These are phyloP conservation scores for Xiphophorus hellerii DNA, from an alignment of 2,113 vertebrate species.

Conservation along the genomic window DNA sequence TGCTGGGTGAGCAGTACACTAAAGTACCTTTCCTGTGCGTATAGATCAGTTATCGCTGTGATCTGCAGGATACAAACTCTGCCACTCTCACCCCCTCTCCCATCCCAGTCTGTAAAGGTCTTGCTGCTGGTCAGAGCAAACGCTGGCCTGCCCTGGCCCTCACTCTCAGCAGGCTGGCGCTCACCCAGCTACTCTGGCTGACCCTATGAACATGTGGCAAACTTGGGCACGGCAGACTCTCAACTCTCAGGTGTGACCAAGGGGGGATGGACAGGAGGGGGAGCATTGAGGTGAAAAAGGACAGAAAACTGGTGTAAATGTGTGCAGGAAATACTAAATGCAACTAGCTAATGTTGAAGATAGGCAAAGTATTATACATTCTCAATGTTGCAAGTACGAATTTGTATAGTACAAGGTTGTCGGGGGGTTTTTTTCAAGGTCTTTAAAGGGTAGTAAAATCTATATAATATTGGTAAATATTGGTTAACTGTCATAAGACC, in stretches of 20 bases:
- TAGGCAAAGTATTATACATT: neutral
- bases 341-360: neutral
- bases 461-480: too few species aligned
- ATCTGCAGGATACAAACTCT: slow-evolving; percentile 71
- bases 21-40: slow-evolving; percentile 71
- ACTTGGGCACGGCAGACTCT: slow-evolving; percentile 50
- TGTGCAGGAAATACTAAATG: neutral
- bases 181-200: slow-evolving; percentile 73
- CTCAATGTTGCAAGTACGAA: neutral
- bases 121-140: slow-evolving; percentile 82
- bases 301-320: slow-evolving; percentile 6
- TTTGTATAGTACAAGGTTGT: neutral
- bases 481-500: too few species aligned
- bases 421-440: too few species aligned
- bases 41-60: slow-evolving; percentile 42
- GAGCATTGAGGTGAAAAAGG: slow-evolving; percentile 23
- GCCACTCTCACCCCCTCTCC: slow-evolving; percentile 33
- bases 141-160: slow-evolving; percentile 45
- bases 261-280: slow-evolving; percentile 2
- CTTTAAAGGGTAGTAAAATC: too few species aligned
- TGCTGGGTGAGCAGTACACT: slow-evolving; percentile 57
- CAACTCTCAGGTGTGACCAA: slow-evolving; percentile 50
- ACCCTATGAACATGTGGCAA: slow-evolving; percentile 71
- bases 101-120: slow-evolving; percentile 62
- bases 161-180: slow-evolving; percentile 65